Evolutionary conservation across 2,797 vertebrate species (phyloP), one percentile per base, ranked within the genome.

Genomic region (Columba guinea): DNA sequence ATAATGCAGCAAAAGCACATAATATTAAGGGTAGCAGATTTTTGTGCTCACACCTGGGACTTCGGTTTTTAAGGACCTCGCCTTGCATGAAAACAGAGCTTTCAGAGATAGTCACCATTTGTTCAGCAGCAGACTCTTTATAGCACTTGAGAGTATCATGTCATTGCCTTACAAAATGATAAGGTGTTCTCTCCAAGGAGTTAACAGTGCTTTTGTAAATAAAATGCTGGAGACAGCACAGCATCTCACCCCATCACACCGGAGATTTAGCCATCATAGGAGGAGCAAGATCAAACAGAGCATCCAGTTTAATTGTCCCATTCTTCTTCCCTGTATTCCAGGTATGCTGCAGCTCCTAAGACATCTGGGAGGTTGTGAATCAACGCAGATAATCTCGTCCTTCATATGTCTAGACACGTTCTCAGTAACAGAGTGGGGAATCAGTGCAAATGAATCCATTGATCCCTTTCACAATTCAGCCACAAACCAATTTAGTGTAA

Each of bases 391-490:
- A 97, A 98, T 97, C 95, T 94, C 39, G 7, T 93, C 92, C 93
- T 97, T 96, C 96, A 92, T 70, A 98, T 97, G 97, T 95, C 91
- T 37, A 86, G 92, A 83, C 98, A 98, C 95, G 82, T 96, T 96
- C 97, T 96, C 73, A 63, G 93, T 90, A 94, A 93, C 87, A 97
- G 94, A 96, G 85, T 46, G 30, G 64, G 84, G 86, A 93, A 94
- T 96, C 87, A 49, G 94, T 74, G 22, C 96, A 97, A 98, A 97
- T 96, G 96, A 97, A 97, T 95, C 95, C 95, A 98, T 98, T 97
- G 97, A 98, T 98, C 95, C 93, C 93, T 97, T 97, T 96, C 95
- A 97, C 97, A 97, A 96, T 96, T 97, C 39, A 26, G 94, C 95
- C 93, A 93, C 86, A 96, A 97, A 96, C 92, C 94, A 97, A 97